Percentiles rank a stretch among this genome's conserved stretches.
phyloP scores from a whole-genome alignment of 64 coral and sea anemone species.

The Montipora cactus region DNA sequence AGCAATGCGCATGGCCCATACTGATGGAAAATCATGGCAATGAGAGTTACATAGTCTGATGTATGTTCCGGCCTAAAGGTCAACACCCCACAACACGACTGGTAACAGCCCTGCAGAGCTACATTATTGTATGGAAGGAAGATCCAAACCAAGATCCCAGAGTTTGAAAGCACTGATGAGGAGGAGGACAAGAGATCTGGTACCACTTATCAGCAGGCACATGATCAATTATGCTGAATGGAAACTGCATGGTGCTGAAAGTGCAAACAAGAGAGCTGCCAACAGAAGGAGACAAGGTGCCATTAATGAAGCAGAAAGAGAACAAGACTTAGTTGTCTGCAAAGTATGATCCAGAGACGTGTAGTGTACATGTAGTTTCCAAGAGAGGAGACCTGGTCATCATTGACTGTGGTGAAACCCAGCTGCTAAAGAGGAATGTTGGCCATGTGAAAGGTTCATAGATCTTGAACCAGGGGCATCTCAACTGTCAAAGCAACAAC shows the following conservation, averaged over 20 bases:
- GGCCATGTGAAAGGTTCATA: neutral
- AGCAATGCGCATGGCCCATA: too few species aligned
- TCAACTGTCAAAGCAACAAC: neutral
- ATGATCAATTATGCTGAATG: neutral
- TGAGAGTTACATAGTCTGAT: neutral
- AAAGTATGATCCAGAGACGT: slow-evolving; percentile 40
- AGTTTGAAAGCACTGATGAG: neutral
- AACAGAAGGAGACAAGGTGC: slow-evolving; percentile 26
- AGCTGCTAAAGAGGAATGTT: neutral
- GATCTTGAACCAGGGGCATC: neutral
- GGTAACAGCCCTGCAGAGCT: slow-evolving; percentile 11
- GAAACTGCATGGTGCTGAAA: neutral
- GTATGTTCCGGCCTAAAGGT: too few species aligned
- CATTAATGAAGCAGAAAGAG: slow-evolving; percentile 7
- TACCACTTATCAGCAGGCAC: slow-evolving; percentile 19
- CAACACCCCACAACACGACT: neutral
- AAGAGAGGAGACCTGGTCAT: neutral
- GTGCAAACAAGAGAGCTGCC: neutral
- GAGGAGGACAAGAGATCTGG: neutral
- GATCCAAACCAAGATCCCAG: too few species aligned
- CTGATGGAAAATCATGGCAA: neutral
- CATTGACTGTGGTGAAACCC: neutral
- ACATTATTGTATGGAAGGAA: too few species aligned
- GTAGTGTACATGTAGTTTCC: neutral
- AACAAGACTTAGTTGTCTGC: neutral